Evolutionary conservation across 2,113 vertebrate species (phyloP).

Genomic region (Microtus ochrogaster): DNA sequence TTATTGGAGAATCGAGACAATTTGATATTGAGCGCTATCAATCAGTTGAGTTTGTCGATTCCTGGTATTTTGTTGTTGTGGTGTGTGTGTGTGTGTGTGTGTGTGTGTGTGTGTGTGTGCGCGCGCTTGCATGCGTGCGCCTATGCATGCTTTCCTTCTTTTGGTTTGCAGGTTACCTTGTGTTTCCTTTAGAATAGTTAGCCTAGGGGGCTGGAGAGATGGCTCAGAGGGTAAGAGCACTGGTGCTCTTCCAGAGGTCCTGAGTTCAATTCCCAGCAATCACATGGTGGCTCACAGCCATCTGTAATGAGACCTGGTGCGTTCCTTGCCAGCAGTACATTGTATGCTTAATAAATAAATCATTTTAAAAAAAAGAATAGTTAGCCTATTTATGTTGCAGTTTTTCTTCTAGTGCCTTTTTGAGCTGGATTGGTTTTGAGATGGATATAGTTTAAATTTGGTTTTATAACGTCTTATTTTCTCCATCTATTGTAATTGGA

Average conservation of each 20-base stretch:
- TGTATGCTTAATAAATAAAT: too few relatives aligned
- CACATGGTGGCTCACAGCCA: too few relatives aligned
- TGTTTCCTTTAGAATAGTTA: background rate
- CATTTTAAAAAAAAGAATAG: too few relatives aligned
- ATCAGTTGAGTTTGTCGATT: background rate
- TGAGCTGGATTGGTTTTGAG: background rate
- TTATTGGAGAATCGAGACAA: background rate
- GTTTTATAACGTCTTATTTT: background rate
- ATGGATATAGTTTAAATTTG: background rate
- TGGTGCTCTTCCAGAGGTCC: too few relatives aligned
- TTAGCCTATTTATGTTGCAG: background rate
- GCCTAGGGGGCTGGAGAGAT: too few relatives aligned
- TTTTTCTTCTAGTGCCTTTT: background rate
- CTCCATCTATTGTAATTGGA: background rate
- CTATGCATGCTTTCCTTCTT: background rate
- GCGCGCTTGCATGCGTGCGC: rapidly evolving
- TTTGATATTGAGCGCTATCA: background rate
- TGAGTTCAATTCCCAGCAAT: too few relatives aligned
- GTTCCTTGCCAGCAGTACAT: too few relatives aligned
- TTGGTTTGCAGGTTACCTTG: background rate
- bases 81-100: too few relatives aligned
- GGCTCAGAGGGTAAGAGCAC: too few relatives aligned
- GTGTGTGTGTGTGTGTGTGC: rapidly evolving
- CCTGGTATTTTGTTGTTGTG: background rate
- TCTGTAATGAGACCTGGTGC: too few relatives aligned